Conservation (phyloP, 53 echinoderm and acorn worm genomes). For the Henricia sp. region DNA sequence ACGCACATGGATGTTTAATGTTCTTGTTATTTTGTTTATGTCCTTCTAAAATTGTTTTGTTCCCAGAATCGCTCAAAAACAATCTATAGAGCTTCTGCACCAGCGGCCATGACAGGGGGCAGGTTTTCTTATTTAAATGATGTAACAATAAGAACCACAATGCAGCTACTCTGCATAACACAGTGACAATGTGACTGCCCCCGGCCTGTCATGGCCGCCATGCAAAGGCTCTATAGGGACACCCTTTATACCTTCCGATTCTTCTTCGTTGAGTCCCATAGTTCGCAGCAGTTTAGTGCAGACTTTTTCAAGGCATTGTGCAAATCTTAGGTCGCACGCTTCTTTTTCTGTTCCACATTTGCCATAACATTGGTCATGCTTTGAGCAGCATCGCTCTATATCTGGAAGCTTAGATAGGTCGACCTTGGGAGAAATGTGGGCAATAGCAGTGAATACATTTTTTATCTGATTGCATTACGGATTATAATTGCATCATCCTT, state of each 20-base stretch:
- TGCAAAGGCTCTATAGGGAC: no score
- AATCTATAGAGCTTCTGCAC: no score
- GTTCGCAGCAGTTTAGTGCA: background rate
- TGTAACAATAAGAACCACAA: no score
- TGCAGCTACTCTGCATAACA: no score
- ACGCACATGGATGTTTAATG: no score
- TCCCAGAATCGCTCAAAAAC: no score
- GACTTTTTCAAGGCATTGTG: constrained; percentile 23
- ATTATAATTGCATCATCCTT: no score
- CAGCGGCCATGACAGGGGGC: no score
- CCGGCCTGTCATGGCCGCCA: no score
- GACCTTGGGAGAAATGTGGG: background rate
- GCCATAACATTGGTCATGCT: constrained; percentile 58
- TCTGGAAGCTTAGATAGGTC: constrained; percentile 45
- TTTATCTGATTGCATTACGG: no score
- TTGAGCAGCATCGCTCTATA: constrained; percentile 39
- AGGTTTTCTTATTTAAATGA: no score
- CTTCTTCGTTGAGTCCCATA: constrained; percentile 19
- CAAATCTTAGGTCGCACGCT: constrained; percentile 25
- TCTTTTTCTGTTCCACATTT: constrained; percentile 32
- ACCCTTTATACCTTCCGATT: constrained; percentile 28
- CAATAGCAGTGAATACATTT: background rate
- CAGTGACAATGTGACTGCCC: no score
- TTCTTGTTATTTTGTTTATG: background rate
- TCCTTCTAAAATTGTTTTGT: background rate